Evolutionary conservation across 2,888 invertebrate species (phyloP).

Genomic region (Stenurella melanura): DNA sequence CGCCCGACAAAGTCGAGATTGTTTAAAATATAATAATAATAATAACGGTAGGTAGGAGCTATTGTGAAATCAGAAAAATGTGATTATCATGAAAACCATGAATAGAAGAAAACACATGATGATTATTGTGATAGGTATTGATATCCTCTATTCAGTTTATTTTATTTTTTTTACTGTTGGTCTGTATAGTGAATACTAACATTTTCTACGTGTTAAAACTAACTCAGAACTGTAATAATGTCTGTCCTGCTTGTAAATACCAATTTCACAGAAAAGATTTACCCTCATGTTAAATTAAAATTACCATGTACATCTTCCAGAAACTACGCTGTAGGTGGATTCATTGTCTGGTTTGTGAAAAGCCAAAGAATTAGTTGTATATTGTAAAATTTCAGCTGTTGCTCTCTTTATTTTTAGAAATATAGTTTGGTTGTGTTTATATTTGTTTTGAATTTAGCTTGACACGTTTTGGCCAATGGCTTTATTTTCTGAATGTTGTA

Average conservation of each 20-base stretch:
- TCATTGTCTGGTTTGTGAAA: constrained; percentile 3
- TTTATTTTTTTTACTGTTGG: too few relatives aligned
- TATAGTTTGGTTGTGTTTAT: constrained; percentile 52
- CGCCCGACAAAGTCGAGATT: too few relatives aligned
- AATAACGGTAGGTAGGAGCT: too few relatives aligned
- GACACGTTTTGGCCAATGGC: constrained; percentile 56
- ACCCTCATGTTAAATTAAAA: background rate
- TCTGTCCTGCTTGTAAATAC: background rate
- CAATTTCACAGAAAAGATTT: background rate
- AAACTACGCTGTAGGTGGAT: constrained; percentile 3
- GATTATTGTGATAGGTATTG: too few relatives aligned
- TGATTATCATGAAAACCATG: too few relatives aligned
- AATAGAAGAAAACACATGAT: too few relatives aligned
- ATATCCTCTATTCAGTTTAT: too few relatives aligned
- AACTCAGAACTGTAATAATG: background rate
- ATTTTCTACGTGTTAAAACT: too few relatives aligned
- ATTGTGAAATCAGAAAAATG: too few relatives aligned
- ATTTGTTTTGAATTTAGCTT: constrained; percentile 59
- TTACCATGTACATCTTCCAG: background rate
- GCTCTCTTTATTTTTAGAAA: constrained; percentile 43
- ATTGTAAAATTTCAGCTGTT: constrained; percentile 21
- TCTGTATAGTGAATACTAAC: too few relatives aligned
- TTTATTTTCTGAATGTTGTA: constrained; percentile 54
- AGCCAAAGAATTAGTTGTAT: constrained; percentile 2
- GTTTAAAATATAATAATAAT: too few relatives aligned